Conservation (phyloP, 2,113 vertebrate genomes). For the Tyrannus savana region DNA sequence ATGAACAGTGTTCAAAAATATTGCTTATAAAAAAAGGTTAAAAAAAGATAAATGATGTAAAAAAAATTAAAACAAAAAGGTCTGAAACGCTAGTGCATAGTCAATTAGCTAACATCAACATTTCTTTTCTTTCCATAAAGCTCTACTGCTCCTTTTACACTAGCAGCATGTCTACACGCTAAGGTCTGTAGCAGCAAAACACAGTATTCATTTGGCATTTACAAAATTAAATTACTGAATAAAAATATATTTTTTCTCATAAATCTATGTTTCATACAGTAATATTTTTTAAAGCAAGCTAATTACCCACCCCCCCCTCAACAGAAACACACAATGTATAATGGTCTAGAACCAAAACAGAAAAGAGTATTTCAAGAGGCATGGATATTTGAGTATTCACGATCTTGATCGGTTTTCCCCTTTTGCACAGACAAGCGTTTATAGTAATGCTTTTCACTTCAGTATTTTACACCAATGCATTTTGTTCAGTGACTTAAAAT, state of each 20-base stretch:
- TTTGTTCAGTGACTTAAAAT: slow-evolving; percentile 77
- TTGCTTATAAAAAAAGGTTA: slow-evolving; percentile 64
- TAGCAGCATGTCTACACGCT: slow-evolving; percentile 84
- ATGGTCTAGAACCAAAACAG: slow-evolving; percentile 73
- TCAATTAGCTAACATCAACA: slow-evolving; percentile 73
- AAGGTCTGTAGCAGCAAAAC: slow-evolving; percentile 85
- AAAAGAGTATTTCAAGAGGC: slow-evolving; percentile 74
- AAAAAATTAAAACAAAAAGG: slow-evolving; percentile 69
- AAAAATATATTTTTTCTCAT: slow-evolving; percentile 89
- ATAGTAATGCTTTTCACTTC: slow-evolving; percentile 84
- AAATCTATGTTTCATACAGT: slow-evolving; percentile 84
- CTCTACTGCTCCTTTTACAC: slow-evolving; percentile 78
- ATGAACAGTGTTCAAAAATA: slow-evolving; percentile 80
- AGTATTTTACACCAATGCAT: slow-evolving; percentile 67
- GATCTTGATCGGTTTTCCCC: slow-evolving; percentile 53
- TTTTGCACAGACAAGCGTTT: slow-evolving; percentile 67
- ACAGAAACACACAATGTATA: slow-evolving; percentile 71
- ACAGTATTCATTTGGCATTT: slow-evolving; percentile 85
- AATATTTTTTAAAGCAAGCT: slow-evolving; percentile 85
- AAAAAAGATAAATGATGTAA: slow-evolving; percentile 40
- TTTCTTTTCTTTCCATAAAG: slow-evolving; percentile 71
- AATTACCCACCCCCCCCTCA: slow-evolving; percentile 57
- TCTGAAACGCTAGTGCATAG: slow-evolving; percentile 86
- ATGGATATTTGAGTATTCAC: slow-evolving; percentile 71
- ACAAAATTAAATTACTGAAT: slow-evolving; percentile 88